Conservation (phyloP, 2,888 invertebrate genomes). For the Tipula helvola region DNA sequence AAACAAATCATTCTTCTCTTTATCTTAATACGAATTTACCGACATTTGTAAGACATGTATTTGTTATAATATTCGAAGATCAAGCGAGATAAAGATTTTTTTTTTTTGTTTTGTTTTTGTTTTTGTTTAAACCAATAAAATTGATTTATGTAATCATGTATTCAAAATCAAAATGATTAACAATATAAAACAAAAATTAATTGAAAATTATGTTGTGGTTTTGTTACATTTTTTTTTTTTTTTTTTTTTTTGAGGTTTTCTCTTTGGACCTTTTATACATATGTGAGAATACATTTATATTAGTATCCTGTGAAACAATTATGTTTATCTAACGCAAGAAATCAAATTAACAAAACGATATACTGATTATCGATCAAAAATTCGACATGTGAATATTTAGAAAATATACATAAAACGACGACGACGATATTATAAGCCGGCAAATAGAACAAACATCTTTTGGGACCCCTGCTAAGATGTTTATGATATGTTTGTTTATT, state of each 20-base stretch:
- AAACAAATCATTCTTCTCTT: conserved; percentile 4
- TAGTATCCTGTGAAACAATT: conserved; percentile 1
- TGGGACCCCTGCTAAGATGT: not conserved
- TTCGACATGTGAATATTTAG: not conserved
- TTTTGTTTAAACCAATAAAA: not conserved
- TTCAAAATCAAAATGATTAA: conserved; percentile 4
- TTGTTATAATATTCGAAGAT: not conserved
- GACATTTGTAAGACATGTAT: not conserved
- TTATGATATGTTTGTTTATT: not conserved
- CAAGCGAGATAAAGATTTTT: not conserved
- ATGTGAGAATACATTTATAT: not conserved
- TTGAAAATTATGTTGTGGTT: conserved; percentile 4
- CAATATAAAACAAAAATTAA: conserved; percentile 4
- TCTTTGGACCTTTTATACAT: not conserved
- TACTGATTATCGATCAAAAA: not conserved
- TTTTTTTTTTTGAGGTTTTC: not conserved
- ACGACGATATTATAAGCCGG: not conserved
- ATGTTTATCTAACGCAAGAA: not conserved
- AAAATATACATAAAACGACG: not conserved
- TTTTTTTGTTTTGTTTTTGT: not conserved
- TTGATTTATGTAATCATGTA: conserved; percentile 4
- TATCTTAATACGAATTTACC: not conserved
- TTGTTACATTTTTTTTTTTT: not conserved
- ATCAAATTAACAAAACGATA: not conserved
- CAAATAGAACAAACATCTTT: not conserved